Conservation (phyloP, 23 tunicate species). For the Styela plicata region DNA sequence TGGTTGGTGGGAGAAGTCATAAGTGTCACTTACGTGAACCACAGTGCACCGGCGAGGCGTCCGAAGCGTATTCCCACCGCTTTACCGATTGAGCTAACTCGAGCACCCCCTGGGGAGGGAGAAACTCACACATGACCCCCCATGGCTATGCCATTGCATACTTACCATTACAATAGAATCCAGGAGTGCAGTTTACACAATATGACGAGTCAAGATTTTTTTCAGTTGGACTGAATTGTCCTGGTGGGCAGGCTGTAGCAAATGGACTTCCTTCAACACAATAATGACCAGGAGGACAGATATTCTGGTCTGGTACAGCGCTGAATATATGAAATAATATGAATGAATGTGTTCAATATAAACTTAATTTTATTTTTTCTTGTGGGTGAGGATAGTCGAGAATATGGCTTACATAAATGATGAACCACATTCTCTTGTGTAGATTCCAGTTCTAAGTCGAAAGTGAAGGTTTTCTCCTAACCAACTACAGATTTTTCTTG, state of each 20-base stretch:
- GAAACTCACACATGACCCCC: no score
- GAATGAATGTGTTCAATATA: no score
- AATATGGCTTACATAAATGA: not conserved
- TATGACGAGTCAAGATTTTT: constrained; percentile 24
- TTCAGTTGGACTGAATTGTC: constrained; percentile 47
- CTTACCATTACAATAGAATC: constrained; percentile 72
- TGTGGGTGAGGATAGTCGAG: not conserved
- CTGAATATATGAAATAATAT: constrained; percentile 47
- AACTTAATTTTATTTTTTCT: not conserved
- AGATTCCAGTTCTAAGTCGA: constrained; percentile 4
- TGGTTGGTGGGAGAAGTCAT: no score
- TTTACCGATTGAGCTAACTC: no score
- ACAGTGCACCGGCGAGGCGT: no score
- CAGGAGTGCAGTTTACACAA: constrained; percentile 66
- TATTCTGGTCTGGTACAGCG: constrained; percentile 40
- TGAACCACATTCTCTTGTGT: not conserved
- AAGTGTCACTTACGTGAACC: no score
- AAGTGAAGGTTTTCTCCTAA: no score
- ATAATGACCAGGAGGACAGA: constrained; percentile 77
- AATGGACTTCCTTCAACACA: constrained; percentile 68
- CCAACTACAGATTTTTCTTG: no score
- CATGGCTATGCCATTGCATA: not conserved
- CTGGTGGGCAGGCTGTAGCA: constrained; percentile 59
- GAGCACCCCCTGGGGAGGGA: no score
- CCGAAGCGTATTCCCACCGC: no score